phyloP scores from a whole-genome alignment of 1,140 invertebrate species.

The Nomia melanderi region DNA sequence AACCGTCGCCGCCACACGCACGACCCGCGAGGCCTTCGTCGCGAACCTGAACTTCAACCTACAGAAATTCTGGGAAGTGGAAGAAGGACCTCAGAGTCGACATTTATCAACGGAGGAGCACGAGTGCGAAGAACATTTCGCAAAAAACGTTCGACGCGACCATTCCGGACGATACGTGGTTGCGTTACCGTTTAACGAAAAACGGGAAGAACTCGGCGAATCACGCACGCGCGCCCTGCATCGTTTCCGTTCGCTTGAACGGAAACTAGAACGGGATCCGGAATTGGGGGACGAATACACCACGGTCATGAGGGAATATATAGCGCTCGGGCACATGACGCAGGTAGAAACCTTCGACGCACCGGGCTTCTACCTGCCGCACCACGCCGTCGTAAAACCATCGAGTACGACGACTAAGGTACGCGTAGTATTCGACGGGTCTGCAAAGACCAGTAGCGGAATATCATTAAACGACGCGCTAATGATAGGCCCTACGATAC shows the following conservation, averaged over 20 bases:
- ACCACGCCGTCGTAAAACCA: neutral
- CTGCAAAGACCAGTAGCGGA: neutral
- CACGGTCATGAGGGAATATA: constrained; percentile 71
- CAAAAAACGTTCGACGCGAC: neutral
- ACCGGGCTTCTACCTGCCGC: neutral
- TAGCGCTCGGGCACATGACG: constrained; percentile 71
- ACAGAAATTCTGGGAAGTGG: neutral
- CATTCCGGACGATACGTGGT: neutral
- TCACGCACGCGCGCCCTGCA: constrained; percentile 39
- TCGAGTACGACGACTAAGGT: neutral
- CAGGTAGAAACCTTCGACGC: neutral
- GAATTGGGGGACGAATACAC: constrained; percentile 61
- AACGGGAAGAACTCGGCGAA: constrained; percentile 38
- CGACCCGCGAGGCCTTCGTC: neutral
- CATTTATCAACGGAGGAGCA: neutral
- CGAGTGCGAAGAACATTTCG: neutral
- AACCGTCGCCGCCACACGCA: too few relatives aligned
- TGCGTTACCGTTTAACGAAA: constrained; percentile 8
- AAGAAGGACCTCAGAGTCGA: neutral
- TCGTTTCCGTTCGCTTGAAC: constrained; percentile 48
- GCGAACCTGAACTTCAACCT: neutral
- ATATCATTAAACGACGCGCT: neutral
- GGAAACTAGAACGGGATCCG: constrained; percentile 41
- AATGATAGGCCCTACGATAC: neutral
- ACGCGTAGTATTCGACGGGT: neutral